Base-by-base conservation (phyloP, 2,797 vertebrate genomes). In the Thunnus albacares region DNA sequence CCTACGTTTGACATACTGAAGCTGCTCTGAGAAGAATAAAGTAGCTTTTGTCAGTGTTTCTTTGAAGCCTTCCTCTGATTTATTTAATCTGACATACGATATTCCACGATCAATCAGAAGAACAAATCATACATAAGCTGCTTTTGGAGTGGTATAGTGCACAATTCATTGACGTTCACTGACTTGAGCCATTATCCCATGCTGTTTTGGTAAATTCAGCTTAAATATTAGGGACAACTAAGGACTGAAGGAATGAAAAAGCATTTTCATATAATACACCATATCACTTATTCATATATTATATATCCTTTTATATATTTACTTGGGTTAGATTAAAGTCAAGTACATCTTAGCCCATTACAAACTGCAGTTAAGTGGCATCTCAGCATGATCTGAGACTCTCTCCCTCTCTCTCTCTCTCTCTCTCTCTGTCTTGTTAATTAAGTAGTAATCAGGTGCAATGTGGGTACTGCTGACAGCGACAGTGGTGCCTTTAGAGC, bases 371-470 rank as follows among this genome's bases (percentile, higher is more conserved):
- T 74, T 58, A 24, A 79, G 41, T 47, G 75, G 43, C 64, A 66
- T 47, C 71, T 75, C 66, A 72, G 56, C 70, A 76, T 11, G 24
- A 81, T 72, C 60, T 38, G 70, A 28, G 77, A 84, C 80, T 81
- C 81, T 78, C 81, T 51, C 28, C 75, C 82, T 28, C 13, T 14
- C 13, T 43, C 41, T 13, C 41, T 41, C 11, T 13, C 38, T 13
- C 38, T 14, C 13, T 43, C 41, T 13, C 41, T 41, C 11, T 13
- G 12, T 13, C 38, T 28, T 30, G 66, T 75, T 91, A 88, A 92
- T 91, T 75, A 87, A 80, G 85, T 65, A 74, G 83, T 84, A 84
- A 90, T 89, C 86, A 89, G 85, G 76, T 89, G 85, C 13, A 30
- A 49, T 67, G 86, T 53, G 67, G 63, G 30, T 28, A 24, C 60